phyloP scores from a whole-genome alignment of 2,113 vertebrate species.

The Recurvirostra avosetta region DNA sequence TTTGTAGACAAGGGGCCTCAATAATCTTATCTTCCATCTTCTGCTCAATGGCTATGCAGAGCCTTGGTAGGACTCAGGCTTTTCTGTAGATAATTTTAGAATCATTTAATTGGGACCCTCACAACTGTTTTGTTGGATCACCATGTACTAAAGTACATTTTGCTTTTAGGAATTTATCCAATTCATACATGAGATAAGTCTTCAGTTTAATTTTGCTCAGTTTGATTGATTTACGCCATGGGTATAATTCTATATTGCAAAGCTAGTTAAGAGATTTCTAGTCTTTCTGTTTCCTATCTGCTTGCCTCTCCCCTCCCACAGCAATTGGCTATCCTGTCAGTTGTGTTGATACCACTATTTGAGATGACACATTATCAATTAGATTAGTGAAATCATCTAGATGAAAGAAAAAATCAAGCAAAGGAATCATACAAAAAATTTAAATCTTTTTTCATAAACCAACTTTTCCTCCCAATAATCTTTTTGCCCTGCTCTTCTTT shows the following conservation, averaged over 20 bases:
- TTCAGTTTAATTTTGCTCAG: background rate
- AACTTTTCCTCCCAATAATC: background rate
- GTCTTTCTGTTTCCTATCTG: background rate
- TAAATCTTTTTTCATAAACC: background rate
- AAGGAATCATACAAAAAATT: background rate
- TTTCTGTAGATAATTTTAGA: background rate
- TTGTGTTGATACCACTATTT: background rate
- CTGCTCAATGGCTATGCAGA: background rate
- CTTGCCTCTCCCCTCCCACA: background rate
- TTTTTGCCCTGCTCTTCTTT: background rate
- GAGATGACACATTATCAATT: background rate
- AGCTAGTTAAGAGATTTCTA: background rate
- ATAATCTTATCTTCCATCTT: background rate
- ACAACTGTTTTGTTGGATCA: background rate
- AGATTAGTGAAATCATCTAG: background rate
- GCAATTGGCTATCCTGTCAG: background rate
- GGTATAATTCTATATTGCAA: background rate
- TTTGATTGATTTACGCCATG: background rate
- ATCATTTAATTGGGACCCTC: background rate
- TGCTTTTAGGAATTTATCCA: background rate
- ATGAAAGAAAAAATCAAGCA: background rate
- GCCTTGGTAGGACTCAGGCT: background rate
- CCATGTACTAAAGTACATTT: background rate
- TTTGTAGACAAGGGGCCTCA: background rate
- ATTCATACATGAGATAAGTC: background rate